Conservation (phyloP, 1,140 invertebrate genomes). For the Luehdorfia chinensis region DNA sequence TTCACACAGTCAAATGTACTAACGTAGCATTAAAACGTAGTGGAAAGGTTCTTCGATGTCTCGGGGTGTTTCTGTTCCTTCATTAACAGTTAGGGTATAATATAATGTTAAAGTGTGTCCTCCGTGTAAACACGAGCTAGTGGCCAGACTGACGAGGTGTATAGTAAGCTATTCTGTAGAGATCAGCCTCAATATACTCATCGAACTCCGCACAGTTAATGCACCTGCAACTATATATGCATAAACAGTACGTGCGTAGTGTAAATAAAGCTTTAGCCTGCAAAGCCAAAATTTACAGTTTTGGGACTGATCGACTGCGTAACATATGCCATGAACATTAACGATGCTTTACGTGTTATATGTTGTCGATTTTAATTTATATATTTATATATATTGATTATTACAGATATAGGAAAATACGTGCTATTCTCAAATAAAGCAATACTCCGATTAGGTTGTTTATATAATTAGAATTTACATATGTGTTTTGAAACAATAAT, state of each 20-base stretch:
- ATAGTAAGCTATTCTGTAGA: no score
- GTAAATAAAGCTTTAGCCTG: no score
- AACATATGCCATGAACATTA: no score
- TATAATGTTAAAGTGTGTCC: background rate
- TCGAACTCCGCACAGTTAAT: no score
- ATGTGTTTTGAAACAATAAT: constrained; percentile 33
- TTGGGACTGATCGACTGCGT: no score
- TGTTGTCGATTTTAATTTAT: constrained; percentile 20
- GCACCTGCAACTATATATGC: no score
- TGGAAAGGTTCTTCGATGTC: no score
- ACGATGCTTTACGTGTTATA: constrained; percentile 3
- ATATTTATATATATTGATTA: constrained; percentile 14
- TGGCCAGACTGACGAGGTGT: constrained; percentile 23
- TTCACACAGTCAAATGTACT: background rate
- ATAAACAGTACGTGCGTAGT: no score
- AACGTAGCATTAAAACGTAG: no score
- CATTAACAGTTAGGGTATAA: constrained; percentile 35
- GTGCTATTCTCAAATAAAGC: constrained; percentile 44
- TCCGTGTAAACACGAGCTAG: constrained; percentile 29
- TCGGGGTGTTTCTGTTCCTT: constrained; percentile 38
- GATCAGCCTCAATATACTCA: constrained; percentile 18
- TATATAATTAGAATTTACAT: constrained; percentile 30
- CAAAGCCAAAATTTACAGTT: no score
- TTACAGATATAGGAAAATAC: constrained; percentile 26
- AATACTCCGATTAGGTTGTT: constrained; percentile 35